Percentiles rank a stretch among this genome's conserved stretches.
Conservation (phyloP, 2,113 vertebrate genomes). For the Phalacrocorax aristotelis region DNA sequence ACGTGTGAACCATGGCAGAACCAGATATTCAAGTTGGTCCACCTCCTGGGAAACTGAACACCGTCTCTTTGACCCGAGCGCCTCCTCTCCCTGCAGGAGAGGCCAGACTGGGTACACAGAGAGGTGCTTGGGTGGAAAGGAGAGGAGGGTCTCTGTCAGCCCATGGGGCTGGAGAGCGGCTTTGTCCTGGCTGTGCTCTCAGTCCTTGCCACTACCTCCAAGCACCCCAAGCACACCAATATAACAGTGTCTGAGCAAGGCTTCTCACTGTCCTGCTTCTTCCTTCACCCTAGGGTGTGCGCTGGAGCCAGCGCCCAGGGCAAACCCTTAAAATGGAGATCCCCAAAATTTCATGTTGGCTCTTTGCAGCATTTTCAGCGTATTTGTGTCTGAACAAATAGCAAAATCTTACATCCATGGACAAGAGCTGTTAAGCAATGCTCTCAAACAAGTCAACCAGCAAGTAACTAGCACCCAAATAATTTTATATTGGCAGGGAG, state of each 20-base stretch:
- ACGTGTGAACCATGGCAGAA: neutral
- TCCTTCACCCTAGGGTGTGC: neutral
- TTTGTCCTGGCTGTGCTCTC: neutral
- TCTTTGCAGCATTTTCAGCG: neutral
- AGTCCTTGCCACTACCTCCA: neutral
- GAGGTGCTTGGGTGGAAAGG: neutral
- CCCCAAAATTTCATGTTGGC: rapidly evolving
- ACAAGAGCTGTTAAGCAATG: neutral
- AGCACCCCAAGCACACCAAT: rapidly evolving
- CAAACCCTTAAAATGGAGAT: neutral
- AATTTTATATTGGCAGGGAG: rapidly evolving
- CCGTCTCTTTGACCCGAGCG: rapidly evolving
- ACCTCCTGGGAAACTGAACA: neutral
- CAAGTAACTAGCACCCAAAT: neutral
- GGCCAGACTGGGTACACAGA: neutral
- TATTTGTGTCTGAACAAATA: neutral
- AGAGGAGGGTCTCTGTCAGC: rapidly evolving
- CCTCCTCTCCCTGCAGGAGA: neutral
- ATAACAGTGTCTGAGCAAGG: no score
- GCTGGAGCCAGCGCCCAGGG: neutral
- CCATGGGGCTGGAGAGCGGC: neutral
- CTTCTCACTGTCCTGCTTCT: neutral
- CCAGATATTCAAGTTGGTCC: neutral
- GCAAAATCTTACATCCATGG: rapidly evolving
- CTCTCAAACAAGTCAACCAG: neutral